phyloP scores from a whole-genome alignment of 2,113 vertebrate genomes.

The Manacus vitellinus region DNA sequence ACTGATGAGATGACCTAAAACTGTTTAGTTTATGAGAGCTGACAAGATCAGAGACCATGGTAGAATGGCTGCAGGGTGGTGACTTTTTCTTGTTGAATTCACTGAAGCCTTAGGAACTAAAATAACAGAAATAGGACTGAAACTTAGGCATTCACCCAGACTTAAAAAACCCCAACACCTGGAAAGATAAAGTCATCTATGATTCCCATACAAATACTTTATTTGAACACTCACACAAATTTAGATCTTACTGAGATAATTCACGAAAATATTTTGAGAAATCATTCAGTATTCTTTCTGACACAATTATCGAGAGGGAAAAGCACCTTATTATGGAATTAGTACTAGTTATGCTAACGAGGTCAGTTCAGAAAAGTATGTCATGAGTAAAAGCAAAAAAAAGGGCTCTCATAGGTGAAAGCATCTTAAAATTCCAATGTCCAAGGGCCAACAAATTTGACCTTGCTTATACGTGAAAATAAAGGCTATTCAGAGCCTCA shows the following conservation, averaged over 20 bases:
- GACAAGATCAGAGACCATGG: conserved; percentile 59
- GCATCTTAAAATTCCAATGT: neutral
- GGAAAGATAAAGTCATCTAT: neutral
- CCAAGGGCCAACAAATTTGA: neutral
- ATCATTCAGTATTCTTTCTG: neutral
- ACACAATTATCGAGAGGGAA: neutral
- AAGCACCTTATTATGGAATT: neutral
- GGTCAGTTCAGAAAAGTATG: neutral
- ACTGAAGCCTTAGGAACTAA: conserved; percentile 14
- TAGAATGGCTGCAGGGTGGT: conserved; percentile 27
- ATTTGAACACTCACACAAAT: neutral
- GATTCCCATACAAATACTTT: neutral
- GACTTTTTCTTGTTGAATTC: conserved; percentile 49
- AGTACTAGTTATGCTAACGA: neutral
- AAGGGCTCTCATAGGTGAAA: neutral
- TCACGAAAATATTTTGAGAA: neutral
- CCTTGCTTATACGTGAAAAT: neutral
- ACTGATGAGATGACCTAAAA: conserved; percentile 14
- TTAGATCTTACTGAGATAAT: neutral
- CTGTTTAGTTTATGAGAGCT: conserved; percentile 44
- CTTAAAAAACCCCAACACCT: neutral
- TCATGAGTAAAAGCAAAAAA: neutral
- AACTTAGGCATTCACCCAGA: neutral
- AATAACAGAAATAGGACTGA: conserved; percentile 10
- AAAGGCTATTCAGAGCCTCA: neutral